Base-by-base conservation (phyloP, 2,113 vertebrate genomes). In the Anarhynchus alexandrinus region DNA sequence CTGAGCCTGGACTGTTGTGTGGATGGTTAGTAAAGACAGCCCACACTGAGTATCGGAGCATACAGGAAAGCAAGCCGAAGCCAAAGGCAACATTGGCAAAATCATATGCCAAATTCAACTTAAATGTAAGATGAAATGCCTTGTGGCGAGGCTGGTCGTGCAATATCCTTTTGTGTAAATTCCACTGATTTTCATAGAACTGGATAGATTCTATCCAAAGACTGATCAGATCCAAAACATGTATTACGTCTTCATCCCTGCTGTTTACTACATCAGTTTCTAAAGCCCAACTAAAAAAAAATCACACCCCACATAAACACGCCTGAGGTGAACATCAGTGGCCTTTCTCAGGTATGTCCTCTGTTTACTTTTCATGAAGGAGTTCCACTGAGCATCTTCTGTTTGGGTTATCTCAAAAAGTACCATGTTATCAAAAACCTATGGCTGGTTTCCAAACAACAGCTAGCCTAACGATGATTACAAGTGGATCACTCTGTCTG, bases 11-110 rank as follows among this genome's bases (percentile, higher is more conserved):
- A 47, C 18, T 55, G 9, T 8, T 54, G 29, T 15, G 16, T 12
- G 34, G 15, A 2, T 74, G 3, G 34, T 84, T 69, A 43, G 34
- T 23, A 70, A 80, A 43, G 58, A 65, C 40, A 69, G 36, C 3
- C 2, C 1, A 1, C 5, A 21, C 0, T 0, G 2, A 29, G 20
- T 10, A 11, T 38, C 47, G 9, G 11, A 90, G 19, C 21, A 11
- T 22, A 17, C 11, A 82, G n/a, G 26, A 71, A 79, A 49, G 14
- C 12, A 64, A 84, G 38, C 9, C 52, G 34, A 72, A 87, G n/a
- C 27, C 36, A 87, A 89, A 74, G 26, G 16, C 38, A 67, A 22
- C 15, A 47, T 16, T 0, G 6, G 45, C 12, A 82, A 57, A 62
- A 26, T n/a, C 15, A 12, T 15, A 21, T 9, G 14, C 16, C 69